Base-by-base conservation (phyloP, 2,797 vertebrate species). In the Pyrocephalus nanus region DNA sequence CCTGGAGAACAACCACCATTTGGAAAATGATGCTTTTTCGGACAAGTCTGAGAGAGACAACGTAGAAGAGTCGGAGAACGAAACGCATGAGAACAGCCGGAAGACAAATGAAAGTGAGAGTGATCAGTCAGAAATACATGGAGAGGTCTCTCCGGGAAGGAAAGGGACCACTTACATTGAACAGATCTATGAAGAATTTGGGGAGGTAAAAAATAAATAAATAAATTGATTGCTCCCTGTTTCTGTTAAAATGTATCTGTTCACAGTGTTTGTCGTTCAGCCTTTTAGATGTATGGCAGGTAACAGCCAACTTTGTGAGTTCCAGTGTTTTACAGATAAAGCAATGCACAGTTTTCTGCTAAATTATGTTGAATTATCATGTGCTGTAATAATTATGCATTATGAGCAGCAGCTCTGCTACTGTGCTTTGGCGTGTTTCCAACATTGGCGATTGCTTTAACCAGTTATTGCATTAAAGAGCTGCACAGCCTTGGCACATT, bases 31-130 rank as follows among this genome's bases (percentile, higher is more conserved):
- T 6, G 98, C 98, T 23, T 98, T 98, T 95, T 99, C 99, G 0
- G 99, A 99, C 98, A 99, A 99, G 96, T 99, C 98, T 0, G 99
- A 99, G 97, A 98, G 98, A 23, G 99, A 99, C 93, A 98, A 97
- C 7, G 73, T 98, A 0, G 99, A 99, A n/a, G 99, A 99, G 94
- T 99, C 99, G 0, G 99, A 99, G 83, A 97, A 97, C 0, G 97
- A 98, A 40, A 97, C 95, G 12, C 98, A 98, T 34, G 99, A 99
- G 77, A 98, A 98, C 32, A 98, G 98, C 66, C 98, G 98, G 69
- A 97, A 98, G 97, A 99, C 98, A 1, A 98, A 98, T 15, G 99
- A 99, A 95, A 99, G 99, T 0, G 98, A 99, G 94, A 98, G 98
- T 1, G 99, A 99, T 97, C 99, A 98, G 96, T 98, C 98, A 3